Evolutionary conservation across 1,140 invertebrate genomes (phyloP).

Genomic region (Drosophila triauraria): DNA sequence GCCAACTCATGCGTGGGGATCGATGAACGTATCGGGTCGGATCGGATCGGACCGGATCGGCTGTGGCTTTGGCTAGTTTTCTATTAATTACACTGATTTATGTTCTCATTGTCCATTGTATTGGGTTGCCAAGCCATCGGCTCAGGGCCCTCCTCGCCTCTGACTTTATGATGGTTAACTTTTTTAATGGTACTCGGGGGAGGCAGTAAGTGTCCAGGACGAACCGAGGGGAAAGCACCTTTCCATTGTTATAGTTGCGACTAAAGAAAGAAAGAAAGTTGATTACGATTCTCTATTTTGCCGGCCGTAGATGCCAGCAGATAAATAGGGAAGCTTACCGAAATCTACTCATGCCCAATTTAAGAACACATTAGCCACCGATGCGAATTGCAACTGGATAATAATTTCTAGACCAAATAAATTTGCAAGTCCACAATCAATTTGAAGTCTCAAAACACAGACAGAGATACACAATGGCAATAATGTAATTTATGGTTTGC

Average conservation of each 20-base stretch:
- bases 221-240: conserved; percentile 34
- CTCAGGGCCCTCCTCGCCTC: conserved; percentile 1
- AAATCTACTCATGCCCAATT: conserved; percentile 48
- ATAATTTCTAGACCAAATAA: conserved; percentile 10
- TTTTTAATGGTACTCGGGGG: conserved; percentile 43
- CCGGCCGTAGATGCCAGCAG: conserved; percentile 23
- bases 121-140: conserved; percentile 17
- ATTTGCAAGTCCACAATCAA: conserved; percentile 19
- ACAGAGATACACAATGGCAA: background rate
- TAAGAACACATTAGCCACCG: conserved; percentile 45
- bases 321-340: conserved; percentile 42
- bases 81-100: conserved; percentile 84
- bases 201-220: conserved; percentile 1
- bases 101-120: conserved; percentile 84
- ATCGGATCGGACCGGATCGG: conserved; percentile 16
- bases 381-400: conserved; percentile 20
- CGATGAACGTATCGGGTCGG: conserved; percentile 19
- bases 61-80: conserved; percentile 69
- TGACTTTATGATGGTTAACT: conserved; percentile 61
- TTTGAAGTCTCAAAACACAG: conserved; percentile 21
- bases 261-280: conserved; percentile 40
- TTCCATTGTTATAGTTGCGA: conserved; percentile 46
- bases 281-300: conserved; percentile 37
- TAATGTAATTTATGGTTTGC: conserved; percentile 3
- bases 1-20: conserved; percentile 45